Conservation (phyloP, 2,113 vertebrate species). For the Pachyramphus minor region DNA sequence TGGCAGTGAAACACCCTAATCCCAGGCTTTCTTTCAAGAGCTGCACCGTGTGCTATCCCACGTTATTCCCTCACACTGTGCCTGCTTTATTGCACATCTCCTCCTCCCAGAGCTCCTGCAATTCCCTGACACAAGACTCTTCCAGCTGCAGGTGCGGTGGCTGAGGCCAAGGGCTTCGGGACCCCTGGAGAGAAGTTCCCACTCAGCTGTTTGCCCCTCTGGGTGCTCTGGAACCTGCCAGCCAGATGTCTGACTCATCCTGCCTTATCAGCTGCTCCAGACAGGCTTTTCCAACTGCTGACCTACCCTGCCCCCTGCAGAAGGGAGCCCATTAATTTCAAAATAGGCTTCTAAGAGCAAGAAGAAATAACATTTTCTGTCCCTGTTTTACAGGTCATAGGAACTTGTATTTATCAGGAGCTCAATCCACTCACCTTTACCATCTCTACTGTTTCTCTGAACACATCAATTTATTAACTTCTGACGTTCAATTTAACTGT, state of each 20-base stretch:
- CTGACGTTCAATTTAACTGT: background rate
- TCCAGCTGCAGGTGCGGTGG: background rate
- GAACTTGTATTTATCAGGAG: background rate
- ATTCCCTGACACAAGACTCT: background rate
- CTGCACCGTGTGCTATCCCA: fast-evolving
- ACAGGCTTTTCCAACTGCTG: background rate
- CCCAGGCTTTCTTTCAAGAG: background rate
- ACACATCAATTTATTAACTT: background rate
- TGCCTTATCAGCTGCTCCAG: background rate
- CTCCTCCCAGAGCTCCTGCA: background rate
- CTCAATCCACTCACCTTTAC: background rate
- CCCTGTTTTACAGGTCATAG: background rate
- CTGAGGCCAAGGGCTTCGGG: background rate
- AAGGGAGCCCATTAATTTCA: background rate
- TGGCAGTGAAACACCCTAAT: background rate
- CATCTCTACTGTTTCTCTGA: background rate
- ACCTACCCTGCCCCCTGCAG: background rate
- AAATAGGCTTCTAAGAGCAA: background rate
- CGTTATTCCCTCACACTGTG: background rate
- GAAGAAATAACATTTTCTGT: background rate
- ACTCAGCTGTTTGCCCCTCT: background rate
- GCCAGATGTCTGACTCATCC: background rate
- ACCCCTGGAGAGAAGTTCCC: fast-evolving
- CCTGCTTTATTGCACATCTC: background rate
- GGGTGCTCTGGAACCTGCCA: background rate